Evolutionary conservation across 2,888 invertebrate species (phyloP), one percentile per base, ranked within the genome.

Genomic region (Drosophila lutescens): DNA sequence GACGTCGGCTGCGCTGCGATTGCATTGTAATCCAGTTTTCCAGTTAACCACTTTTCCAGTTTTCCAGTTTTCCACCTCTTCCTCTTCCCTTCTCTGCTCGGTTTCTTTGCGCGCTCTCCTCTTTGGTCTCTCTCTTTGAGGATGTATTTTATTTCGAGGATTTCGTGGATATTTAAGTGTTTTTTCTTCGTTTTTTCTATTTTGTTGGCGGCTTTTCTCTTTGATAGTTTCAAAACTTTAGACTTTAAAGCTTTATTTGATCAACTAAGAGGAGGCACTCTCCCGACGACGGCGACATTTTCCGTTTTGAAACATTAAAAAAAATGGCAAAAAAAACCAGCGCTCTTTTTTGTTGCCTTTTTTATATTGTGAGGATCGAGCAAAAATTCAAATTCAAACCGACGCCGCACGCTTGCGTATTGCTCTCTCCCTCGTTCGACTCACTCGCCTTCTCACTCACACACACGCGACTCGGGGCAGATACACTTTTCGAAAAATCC

Each of bases 1-100:
- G 86, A 78, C 80, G 80, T 86, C 80, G 83, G 81, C 86, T 81
- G 81, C 86, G 86, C 86, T 80, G 86, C 84, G 76, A 80, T 80
- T 81, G 86, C 81, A 81, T 83, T 86, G 81, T 82, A 82, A 86
- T 86, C 85, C 82, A 69, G 61, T 69, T 69, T 66, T 60, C 60
- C 61, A 81, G 79, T 80, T 86, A 80, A 72, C 69, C 63, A 80
- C 73, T 80, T 67, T 73, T 65, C 56, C 49, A 12, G 20, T 43
- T 59, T 66, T 51, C 46, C 43, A 44, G 20, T 43, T 59, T 66
- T 51, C 46, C 43, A 44, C 17, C 43, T 51, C 46, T 44, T 44
- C 32, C 43, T 51, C 46, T 43, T 44, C 32, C 32, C 10, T 34
- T n/a, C 43, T 51, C 41, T 50, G 38, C 34, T 49, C 44, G 32